These are phyloP conservation scores for Tachysurus fulvidraco DNA, from an alignment of 2,113 vertebrate species.

Conservation along the genomic window DNA sequence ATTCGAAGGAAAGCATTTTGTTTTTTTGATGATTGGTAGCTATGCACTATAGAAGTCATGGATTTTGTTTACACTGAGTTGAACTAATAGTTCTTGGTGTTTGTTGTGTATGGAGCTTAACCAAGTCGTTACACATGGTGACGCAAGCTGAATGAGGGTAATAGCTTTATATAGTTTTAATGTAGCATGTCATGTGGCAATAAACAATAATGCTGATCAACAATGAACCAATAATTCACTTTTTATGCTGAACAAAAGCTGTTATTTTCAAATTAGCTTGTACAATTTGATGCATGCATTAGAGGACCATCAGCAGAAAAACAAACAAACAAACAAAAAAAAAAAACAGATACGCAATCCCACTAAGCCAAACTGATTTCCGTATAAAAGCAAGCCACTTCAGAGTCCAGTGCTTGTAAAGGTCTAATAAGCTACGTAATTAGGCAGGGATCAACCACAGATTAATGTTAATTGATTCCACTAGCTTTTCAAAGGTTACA, in stretches of 20 bases:
- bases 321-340: too few relatives aligned
- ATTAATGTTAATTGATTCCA: conserved; percentile 23
- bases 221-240: conserved; percentile 19
- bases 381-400: conserved; percentile 9
- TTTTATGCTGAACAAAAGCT: conserved; percentile 13
- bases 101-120: conserved; percentile 29
- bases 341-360: neutral
- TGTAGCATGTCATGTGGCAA: conserved; percentile 34
- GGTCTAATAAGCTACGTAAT: conserved; percentile 25
- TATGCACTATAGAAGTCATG: conserved; percentile 2
- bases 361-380: neutral
- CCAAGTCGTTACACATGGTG: neutral
- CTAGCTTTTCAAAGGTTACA: conserved; percentile 44
- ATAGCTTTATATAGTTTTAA: conserved; percentile 31
- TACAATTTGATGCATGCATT: conserved; percentile 30
- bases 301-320: conserved; percentile 33
- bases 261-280: conserved; percentile 36
- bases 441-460: conserved; percentile 34
- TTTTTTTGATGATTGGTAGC: conserved; percentile 2
- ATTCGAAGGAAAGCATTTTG: neutral
- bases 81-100: conserved; percentile 17
- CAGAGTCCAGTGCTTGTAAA: conserved; percentile 9
- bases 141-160: conserved; percentile 30
- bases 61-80: conserved; percentile 17
- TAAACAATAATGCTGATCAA: conserved; percentile 24